These are phyloP conservation scores for Acanthopagrus latus DNA, from an alignment of 2,797 vertebrate genomes.

Conservation along the genomic window DNA sequence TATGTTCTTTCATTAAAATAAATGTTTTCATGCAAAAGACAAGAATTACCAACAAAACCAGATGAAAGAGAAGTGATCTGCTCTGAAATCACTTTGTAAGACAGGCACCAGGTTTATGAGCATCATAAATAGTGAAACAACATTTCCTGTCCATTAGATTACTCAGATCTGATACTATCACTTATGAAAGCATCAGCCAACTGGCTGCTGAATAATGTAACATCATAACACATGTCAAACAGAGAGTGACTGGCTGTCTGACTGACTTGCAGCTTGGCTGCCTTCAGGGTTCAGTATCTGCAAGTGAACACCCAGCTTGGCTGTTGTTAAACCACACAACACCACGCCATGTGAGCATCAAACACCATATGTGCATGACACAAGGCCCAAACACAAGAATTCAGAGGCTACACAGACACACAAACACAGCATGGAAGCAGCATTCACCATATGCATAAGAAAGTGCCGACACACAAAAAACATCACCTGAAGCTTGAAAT, in stretches of 20 bases:
- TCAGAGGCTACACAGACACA: conserved; percentile 25
- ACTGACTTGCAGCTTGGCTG: conserved; percentile 53
- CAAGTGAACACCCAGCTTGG: conserved; percentile 53
- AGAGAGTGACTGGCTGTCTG: conserved; percentile 49
- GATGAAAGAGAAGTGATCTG: not conserved
- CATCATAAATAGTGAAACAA: conserved; percentile 23
- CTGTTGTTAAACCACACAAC: conserved; percentile 46
- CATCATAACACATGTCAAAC: conserved; percentile 52
- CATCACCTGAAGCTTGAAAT: not conserved
- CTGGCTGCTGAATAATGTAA: conserved; percentile 69
- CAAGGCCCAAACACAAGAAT: conserved; percentile 13
- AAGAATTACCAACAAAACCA: not conserved
- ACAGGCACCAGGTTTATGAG: not conserved
- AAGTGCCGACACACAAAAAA: conserved; percentile 6
- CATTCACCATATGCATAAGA: conserved; percentile 5
- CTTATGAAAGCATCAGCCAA: conserved; percentile 25
- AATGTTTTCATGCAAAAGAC: conserved; percentile 1
- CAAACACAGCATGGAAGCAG: conserved; percentile 16
- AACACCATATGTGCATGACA: conserved; percentile 45
- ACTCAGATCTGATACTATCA: conserved; percentile 25
- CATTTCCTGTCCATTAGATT: conserved; percentile 60
- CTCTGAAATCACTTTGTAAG: not conserved
- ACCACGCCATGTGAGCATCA: conserved; percentile 36
- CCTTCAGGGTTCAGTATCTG: conserved; percentile 45
- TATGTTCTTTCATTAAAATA: not conserved